Base-by-base conservation (phyloP, 2,113 vertebrate genomes). In the Porphyrio hochstetteri region DNA sequence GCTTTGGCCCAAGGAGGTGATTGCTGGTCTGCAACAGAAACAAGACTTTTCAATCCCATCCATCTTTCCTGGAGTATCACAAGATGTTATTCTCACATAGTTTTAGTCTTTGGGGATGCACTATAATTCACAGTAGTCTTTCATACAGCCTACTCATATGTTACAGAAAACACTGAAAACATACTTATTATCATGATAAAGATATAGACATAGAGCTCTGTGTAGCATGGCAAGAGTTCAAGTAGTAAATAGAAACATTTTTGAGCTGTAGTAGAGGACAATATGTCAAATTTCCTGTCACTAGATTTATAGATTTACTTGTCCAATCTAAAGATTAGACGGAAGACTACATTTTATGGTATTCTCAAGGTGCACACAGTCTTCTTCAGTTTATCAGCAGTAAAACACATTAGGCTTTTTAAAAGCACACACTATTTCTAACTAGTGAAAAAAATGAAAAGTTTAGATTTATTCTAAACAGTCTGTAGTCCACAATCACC, bases 1-100 rank as follows among this genome's bases (percentile, higher is more conserved):
- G 98, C 96, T 99, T 99, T n/a, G 99, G 99, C 13, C 99, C 99
- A 65, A 99, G 98, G 31, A 99, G 98, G 92, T 99, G 99, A 97
- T 99, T 99, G 97, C 99, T 99, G 12, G 99, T 99, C 99, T 99
- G 91, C 72, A 95, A 97, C 44, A 93, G 86, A 97, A 96, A 79
- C 9, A 82, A 48, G 19, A 89, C 2, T 42, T 76, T 64, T 93
- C 16, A 79, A 59, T 94, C 28, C 87, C 65, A 75, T 0, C 31
- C 21, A 67, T 86, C 86, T 93, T 95, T 61, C 89, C 92, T 69
- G 28, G 7, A 95, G 19, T 17, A 92, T 20, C 18, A 77, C 14
- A 33, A 35, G 16, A 92, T 56, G 14, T 79, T 61, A 79, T 35
- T 93, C 64, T 52, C 86, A 42, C 18, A 74, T 5, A 3, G 44